Percentiles rank a stretch among this genome's conserved stretches.
phyloP scores from a whole-genome alignment of 2,113 vertebrate species.

The Thamnaconus septentrionalis region DNA sequence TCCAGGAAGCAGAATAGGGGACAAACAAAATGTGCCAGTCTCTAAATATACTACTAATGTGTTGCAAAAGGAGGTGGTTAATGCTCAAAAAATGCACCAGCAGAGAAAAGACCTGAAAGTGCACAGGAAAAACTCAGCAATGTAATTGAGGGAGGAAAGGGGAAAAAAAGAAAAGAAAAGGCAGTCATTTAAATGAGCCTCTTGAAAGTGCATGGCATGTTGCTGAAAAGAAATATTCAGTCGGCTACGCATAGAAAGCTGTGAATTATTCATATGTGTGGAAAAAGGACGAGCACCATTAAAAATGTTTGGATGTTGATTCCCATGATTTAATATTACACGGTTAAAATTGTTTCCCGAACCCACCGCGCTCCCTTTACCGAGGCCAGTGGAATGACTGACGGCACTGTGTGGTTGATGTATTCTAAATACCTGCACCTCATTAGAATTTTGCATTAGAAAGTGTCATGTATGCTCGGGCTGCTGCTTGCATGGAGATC shows the following conservation, averaged over 20 bases:
- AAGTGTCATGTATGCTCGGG: constrained; percentile 5
- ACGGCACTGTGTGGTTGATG: constrained; percentile 16
- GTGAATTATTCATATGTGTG: constrained; percentile 35
- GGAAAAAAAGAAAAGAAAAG: not conserved
- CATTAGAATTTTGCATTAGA: constrained; percentile 44
- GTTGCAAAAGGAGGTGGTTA: not conserved
- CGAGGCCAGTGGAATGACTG: constrained; percentile 33
- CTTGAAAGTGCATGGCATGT: constrained; percentile 27
- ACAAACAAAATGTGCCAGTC: too few species aligned
- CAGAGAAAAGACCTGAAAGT: not conserved
- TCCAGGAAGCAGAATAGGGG: too few species aligned
- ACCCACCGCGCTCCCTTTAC: not conserved
- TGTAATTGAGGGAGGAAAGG: not conserved
- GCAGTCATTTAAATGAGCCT: constrained; percentile 20
- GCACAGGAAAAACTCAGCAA: not conserved
- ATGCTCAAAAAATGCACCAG: not conserved
- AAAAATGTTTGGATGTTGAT: constrained; percentile 30
- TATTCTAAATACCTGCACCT: constrained; percentile 38
- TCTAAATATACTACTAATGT: constrained; percentile 5
- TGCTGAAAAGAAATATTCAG: constrained; percentile 30
- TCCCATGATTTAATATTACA: constrained; percentile 30
- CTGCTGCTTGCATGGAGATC: constrained; percentile 20
- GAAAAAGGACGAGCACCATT: constrained; percentile 17
- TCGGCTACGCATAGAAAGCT: constrained; percentile 32
- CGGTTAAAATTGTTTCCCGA: constrained; percentile 11